These are phyloP conservation scores for Plodia interpunctella DNA, from an alignment of 1,140 invertebrate species.

Conservation along the genomic window DNA sequence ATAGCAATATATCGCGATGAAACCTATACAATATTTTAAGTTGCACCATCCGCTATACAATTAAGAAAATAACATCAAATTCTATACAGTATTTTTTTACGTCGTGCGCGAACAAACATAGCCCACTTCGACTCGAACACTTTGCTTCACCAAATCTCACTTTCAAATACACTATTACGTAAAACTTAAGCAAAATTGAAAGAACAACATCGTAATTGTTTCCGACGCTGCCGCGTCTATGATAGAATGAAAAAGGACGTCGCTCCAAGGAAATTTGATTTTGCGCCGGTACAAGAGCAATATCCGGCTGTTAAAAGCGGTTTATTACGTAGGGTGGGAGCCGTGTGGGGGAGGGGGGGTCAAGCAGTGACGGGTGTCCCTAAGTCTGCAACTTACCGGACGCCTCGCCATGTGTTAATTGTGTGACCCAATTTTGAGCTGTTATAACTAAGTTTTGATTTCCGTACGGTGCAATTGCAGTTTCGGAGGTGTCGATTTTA, in stretches of 20 bases:
- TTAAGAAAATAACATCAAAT: too few species aligned
- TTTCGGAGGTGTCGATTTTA: too few species aligned
- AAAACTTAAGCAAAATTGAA: background rate
- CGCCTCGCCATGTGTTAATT: background rate
- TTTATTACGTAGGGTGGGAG: conserved; percentile 11
- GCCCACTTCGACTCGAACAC: too few species aligned
- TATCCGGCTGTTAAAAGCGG: conserved; percentile 13
- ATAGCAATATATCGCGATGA: too few species aligned
- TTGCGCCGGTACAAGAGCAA: conserved; percentile 12
- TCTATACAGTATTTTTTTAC: too few species aligned
- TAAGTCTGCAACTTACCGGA: background rate
- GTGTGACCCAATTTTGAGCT: too few species aligned
- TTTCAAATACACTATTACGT: background rate
- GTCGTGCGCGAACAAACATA: too few species aligned
- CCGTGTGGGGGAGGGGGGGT: background rate
- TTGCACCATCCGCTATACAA: too few species aligned
- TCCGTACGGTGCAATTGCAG: too few species aligned
- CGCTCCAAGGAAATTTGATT: conserved; percentile 15
- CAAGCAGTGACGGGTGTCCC: background rate
- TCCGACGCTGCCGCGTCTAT: background rate
- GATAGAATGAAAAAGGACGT: background rate
- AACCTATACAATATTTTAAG: too few species aligned
- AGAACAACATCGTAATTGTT: background rate
- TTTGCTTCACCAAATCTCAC: too few species aligned
- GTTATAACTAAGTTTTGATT: too few species aligned